These are phyloP conservation scores for Phyllotis vaccarum DNA, from an alignment of 2,797 vertebrate genomes.

Conservation along the genomic window DNA sequence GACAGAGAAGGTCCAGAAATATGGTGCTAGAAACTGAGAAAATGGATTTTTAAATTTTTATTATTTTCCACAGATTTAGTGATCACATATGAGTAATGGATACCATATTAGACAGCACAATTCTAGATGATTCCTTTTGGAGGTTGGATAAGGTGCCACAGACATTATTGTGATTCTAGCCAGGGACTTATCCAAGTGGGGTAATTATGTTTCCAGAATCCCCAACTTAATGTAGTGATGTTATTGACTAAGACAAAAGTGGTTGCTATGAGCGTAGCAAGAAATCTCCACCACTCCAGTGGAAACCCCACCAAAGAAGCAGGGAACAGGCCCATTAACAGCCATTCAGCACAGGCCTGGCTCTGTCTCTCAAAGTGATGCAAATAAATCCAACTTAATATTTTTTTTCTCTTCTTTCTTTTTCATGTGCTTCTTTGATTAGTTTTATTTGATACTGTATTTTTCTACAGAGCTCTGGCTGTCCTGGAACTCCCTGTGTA, in stretches of 20 bases:
- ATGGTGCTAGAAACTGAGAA: not conserved
- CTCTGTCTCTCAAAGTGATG: not conserved
- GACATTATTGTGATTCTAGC: conserved; percentile 7
- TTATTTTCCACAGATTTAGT: conserved; percentile 25
- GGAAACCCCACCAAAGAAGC: not conserved
- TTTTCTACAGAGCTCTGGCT: not conserved
- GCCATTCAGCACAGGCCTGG: not conserved
- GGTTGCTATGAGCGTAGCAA: not conserved
- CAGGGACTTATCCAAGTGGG: not conserved
- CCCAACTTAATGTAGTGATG: not conserved
- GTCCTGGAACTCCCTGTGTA: not conserved
- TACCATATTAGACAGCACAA: not conserved
- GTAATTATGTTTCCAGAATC: conserved; percentile 25
- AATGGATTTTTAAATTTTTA: conserved; percentile 45
- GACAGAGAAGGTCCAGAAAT: not conserved
- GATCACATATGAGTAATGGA: not conserved
- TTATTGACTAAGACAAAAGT: conserved; percentile 49
- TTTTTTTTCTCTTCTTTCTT: not conserved
- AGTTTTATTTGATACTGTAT: not conserved
- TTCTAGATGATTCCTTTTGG: conserved; percentile 47
- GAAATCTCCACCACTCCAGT: conserved; percentile 2
- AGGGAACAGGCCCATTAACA: not conserved
- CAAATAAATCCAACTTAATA: conserved; percentile 30
- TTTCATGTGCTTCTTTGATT: not conserved
- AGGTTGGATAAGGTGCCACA: not conserved